Evolutionary conservation across 2,797 vertebrate genomes (phyloP), one percentile per base, ranked within the genome.

Genomic region (Pangasius macronema): DNA sequence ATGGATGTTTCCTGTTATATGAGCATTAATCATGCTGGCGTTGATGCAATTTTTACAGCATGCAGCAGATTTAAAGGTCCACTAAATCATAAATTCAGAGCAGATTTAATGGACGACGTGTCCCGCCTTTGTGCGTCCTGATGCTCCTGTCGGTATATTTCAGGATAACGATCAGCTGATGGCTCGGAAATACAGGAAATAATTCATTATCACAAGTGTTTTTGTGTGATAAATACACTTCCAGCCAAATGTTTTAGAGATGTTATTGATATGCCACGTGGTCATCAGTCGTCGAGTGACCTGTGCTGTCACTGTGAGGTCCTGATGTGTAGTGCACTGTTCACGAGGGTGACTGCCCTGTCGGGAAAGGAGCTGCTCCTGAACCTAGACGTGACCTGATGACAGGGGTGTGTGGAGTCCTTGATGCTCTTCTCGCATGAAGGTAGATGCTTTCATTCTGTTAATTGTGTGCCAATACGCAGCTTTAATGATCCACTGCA

Each of bases 1-100:
- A 81, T 86, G 85, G 85, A 68, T 86, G 67, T 86, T 86, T 86
- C 67, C 77, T 57, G 68, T 86, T 86, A 72, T 70, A 72, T 30
- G 42, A 82, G 10, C 77, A 82, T 86, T 72, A 86, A 82, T 86
- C 85, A 82, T 6, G 18, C 24, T 16, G 27, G 36, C 39, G 39
- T 46, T 61, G 36, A 63, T 82, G 79, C 67, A 46, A 6, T 82
- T 86, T 49, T 73, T 86, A 75, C 55, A 73, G 68, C 55, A 33
- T 39, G 42, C 53, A 82, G 80, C 86, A 73, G 68, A 63, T 82
- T 87, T 87, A 82, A 75, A 87, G 49, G 67, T 63, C 67, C 49
- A 4, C 51, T 70, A 82, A 72, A 49, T 87, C 68, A 82, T 87
- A 82, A 73, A 80, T 83, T 68, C 63, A 5, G 61, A 33, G 14